phyloP scores from a whole-genome alignment of 2,888 invertebrate genomes.

The Molanna angustata region DNA sequence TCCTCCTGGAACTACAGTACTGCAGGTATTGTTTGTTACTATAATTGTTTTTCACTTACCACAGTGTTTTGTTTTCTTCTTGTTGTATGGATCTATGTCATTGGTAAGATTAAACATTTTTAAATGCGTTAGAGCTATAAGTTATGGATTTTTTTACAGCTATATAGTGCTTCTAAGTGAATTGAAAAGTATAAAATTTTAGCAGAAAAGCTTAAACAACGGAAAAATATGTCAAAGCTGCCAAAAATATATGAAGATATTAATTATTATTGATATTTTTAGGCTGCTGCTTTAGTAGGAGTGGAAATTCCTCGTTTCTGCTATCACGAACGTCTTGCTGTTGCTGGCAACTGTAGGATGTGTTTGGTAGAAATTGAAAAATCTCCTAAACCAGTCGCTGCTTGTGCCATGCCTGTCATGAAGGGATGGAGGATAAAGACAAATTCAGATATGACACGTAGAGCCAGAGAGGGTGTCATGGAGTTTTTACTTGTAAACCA shows the following conservation, averaged over 20 bases:
- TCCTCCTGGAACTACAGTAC: constrained; percentile 93
- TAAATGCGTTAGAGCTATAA: neutral
- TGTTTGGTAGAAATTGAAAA: constrained; percentile 99
- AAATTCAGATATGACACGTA: constrained; percentile 86
- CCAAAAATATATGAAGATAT: neutral
- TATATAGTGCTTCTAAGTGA: neutral
- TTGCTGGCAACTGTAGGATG: constrained; percentile 99
- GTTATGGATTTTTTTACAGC: neutral
- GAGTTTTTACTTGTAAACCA: constrained; percentile 98
- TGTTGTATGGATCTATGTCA: too few species aligned
- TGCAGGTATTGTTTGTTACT: too few species aligned
- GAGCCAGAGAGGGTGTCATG: constrained; percentile 86
- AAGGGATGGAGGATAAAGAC: constrained; percentile 99
- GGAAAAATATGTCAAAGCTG: neutral
- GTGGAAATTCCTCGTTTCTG: constrained; percentile 99
- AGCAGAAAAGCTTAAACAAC: too few species aligned
- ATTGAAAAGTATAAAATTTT: too few species aligned
- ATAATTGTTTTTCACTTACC: too few species aligned
- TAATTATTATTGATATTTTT: constrained; percentile 34
- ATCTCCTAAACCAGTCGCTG: constrained; percentile 96
- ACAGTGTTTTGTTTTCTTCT: too few species aligned
- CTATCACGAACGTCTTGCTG: constrained; percentile 96
- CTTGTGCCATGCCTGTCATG: constrained; percentile 99
- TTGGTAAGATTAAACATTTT: too few species aligned
- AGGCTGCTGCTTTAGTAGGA: constrained; percentile 94